These are phyloP conservation scores for Exocentrus adspersus DNA, from an alignment of 2,888 invertebrate species.

Conservation along the genomic window DNA sequence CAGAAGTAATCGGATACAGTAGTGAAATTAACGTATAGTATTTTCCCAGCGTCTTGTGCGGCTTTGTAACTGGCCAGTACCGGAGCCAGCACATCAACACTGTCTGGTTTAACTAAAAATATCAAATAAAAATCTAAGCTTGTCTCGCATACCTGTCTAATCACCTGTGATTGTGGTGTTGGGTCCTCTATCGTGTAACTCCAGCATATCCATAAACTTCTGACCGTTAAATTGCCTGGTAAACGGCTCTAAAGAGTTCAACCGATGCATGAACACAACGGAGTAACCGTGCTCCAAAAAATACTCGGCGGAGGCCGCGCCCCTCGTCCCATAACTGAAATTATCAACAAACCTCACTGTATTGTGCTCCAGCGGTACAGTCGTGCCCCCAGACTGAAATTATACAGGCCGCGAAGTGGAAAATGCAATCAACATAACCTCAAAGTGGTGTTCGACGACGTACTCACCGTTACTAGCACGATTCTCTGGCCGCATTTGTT, in stretches of 20 bases:
- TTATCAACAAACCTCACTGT: conserved; percentile 99
- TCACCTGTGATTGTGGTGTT: conserved; percentile 74
- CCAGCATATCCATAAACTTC: conserved; percentile 82
- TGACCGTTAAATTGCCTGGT: conserved; percentile 85
- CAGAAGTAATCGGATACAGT: conserved; percentile 93
- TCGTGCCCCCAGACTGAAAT: conserved; percentile 93
- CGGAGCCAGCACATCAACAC: conserved; percentile 77
- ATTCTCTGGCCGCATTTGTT: conserved; percentile 75
- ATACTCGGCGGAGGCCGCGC: conserved; percentile 95
- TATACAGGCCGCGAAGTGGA: conserved; percentile 4
- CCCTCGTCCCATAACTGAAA: conserved; percentile 96
- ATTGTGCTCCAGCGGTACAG: conserved; percentile 95
- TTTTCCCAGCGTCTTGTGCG: conserved; percentile 77
- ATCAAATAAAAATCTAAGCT: too few relatives aligned
- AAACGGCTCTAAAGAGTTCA: conserved; percentile 91
- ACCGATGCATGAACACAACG: conserved; percentile 93
- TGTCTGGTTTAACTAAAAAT: conserved; percentile 74
- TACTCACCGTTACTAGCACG: conserved; percentile 81
- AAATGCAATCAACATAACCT: conserved; percentile 47
- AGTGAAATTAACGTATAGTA: conserved; percentile 83
- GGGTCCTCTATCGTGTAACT: conserved; percentile 71
- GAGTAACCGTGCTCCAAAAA: conserved; percentile 89
- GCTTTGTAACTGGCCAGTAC: conserved; percentile 82
- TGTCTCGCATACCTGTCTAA: too few relatives aligned
- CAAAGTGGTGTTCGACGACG: too few relatives aligned